Evolutionary conservation across 2,797 vertebrate species (phyloP).

Genomic region (Hephaestus fuliginosus): DNA sequence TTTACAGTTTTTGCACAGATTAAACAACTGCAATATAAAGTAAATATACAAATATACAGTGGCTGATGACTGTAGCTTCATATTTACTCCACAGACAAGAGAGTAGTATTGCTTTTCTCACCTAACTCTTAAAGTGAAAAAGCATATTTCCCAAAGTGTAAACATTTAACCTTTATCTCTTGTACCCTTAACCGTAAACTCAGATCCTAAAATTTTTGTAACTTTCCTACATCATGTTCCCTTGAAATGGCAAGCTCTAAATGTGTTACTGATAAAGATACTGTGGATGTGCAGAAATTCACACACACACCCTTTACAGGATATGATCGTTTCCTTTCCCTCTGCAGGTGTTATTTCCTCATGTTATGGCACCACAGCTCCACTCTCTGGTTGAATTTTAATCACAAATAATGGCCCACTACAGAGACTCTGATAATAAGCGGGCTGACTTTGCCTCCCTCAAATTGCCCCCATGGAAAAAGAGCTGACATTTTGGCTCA

Average conservation of each 20-base stretch:
- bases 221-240: not conserved
- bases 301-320: not conserved
- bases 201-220: not conserved
- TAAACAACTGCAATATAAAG: not conserved
- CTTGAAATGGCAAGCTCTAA: too few relatives aligned
- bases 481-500: constrained; percentile 12
- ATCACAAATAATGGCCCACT: not conserved
- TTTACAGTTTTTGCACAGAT: not conserved
- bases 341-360: not conserved
- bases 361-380: constrained; percentile 50
- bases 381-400: constrained; percentile 46
- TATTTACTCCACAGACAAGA: not conserved
- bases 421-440: not conserved
- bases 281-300: not conserved
- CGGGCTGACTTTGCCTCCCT: constrained; percentile 3
- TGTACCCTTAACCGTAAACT: fast-evolving
- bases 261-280: not conserved
- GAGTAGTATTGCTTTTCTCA: not conserved
- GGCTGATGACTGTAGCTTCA: not conserved
- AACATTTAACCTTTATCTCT: not conserved
- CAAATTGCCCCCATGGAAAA: not conserved
- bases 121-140: not conserved
- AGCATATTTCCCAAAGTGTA: not conserved
- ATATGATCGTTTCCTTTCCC: not conserved
- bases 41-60: too few relatives aligned